Evolutionary conservation across 64 coral and sea anemone species (phyloP).

Genomic region (Montipora cactus): DNA sequence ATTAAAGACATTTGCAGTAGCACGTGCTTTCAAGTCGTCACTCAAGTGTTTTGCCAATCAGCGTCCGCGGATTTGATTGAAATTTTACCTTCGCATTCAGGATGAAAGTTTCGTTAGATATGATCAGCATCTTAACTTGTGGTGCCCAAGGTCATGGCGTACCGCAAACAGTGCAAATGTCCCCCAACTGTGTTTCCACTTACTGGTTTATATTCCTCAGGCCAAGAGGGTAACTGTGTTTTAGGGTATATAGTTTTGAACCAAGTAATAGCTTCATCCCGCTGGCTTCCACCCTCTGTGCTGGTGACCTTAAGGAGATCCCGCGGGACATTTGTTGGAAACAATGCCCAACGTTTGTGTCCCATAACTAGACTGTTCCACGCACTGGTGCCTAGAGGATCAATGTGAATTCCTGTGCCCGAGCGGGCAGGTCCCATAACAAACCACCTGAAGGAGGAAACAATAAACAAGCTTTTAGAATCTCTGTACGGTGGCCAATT

Average conservation of each 20-base stretch:
- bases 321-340: slow-evolving; percentile 90
- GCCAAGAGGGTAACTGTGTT: slow-evolving; percentile 89
- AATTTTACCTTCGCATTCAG: background rate
- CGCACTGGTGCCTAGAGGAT: slow-evolving; percentile 95
- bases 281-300: slow-evolving; percentile 86
- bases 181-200: background rate
- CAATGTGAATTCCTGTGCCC: slow-evolving; percentile 99
- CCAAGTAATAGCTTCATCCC: slow-evolving; percentile 97
- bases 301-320: slow-evolving; percentile 85
- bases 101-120: background rate
- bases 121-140: background rate
- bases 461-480: background rate
- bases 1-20: too few species aligned
- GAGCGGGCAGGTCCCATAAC: slow-evolving; percentile 94
- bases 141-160: background rate
- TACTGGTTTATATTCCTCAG: slow-evolving; percentile 96
- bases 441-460: slow-evolving; percentile 84
- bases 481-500: too few species aligned
- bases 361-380: slow-evolving; percentile 97
- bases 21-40: too few species aligned
- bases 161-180: background rate
- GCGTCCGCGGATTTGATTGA: background rate
- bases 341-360: slow-evolving; percentile 97
- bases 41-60: too few species aligned
- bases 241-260: slow-evolving; percentile 89